Base-by-base conservation (phyloP, 2,888 invertebrate genomes). In the Stomorhina lunata region DNA sequence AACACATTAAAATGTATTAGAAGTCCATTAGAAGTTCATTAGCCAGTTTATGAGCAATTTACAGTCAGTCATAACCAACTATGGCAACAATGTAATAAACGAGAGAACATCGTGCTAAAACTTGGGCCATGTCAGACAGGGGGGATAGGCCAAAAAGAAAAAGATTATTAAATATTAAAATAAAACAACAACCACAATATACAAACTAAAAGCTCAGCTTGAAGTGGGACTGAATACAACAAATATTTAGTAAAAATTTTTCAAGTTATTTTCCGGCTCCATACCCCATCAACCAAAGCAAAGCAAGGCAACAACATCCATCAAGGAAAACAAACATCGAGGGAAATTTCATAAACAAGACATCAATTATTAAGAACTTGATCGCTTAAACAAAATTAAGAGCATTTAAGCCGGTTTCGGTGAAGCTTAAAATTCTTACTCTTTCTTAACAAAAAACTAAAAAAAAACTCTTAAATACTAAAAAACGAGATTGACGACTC, bases 21-120 rank as follows among this genome's bases (percentile, higher is more conserved):
- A 61, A 76, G 43, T 9, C 61, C 61, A 72, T 80, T 73, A 80
- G 77, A 68, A 73, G 83, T 76, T 83, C 80, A 83, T 80, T 80
- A 80, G 80, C 72, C 80, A 76, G 45, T 80, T 77, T 73, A 69
- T 68, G 40, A 76, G 79, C 75, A 83, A 83, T 80, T 80, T 76
- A 72, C 72, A 68, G 68, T 72, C 80, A 68, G 66, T 68, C 80
- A 77, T n/a, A n/a, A n/a, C 68, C 77, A 77, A 37, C 50, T 71
- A 65, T 69, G 77, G 83, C 59, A 73, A 83, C 77, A 80, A 80
- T 83, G 77, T 80, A 78, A 73, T 48, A 76, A 83, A 68, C 43
- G 7, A 37, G 27, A 45, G 57, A 55, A 69, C 55, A 71, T 20
- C 12, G 48, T 55, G 57, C 48, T 48, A 15, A 59, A 59, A 66